Conservation (phyloP, 2,797 vertebrate genomes). For the Novumbra hubbsi region DNA sequence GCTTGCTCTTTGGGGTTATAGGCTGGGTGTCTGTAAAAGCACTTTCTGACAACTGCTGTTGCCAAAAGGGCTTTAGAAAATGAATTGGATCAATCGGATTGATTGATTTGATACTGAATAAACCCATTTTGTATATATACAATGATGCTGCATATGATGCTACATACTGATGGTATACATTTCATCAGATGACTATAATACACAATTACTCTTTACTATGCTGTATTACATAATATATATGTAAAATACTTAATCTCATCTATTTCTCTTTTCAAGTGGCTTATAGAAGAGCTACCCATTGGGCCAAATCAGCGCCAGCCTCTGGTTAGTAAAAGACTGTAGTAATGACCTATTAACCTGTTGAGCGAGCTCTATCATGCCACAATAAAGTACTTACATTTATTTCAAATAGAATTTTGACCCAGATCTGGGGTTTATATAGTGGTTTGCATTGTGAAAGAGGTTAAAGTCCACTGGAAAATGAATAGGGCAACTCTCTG, state of each 20-base stretch:
- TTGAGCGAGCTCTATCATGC: conserved; percentile 4
- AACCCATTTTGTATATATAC: neutral
- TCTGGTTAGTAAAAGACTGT: conserved; percentile 64
- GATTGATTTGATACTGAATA: too few relatives aligned
- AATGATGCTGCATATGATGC: neutral
- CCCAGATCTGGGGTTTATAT: neutral
- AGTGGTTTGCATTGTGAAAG: conserved; percentile 5
- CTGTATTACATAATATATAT: neutral
- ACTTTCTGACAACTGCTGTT: too few relatives aligned
- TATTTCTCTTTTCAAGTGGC: conserved; percentile 40
- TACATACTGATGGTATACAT: too few relatives aligned
- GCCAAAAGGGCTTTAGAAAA: too few relatives aligned
- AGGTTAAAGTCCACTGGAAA: conserved; percentile 34
- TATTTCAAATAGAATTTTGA: neutral
- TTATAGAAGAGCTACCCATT: conserved; percentile 39
- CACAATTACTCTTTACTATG: neutral
- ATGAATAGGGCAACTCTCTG: conserved; percentile 22
- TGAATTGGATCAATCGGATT: too few relatives aligned
- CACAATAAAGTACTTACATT: neutral
- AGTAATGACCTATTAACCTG: conserved; percentile 60
- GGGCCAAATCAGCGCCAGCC: conserved; percentile 46
- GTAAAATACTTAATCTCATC: conserved; percentile 33
- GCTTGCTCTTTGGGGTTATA: too few relatives aligned
- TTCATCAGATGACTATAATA: neutral
- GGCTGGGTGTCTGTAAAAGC: too few relatives aligned